Base-by-base conservation (phyloP, 2,888 invertebrate genomes). In the Lepas anatifera region DNA sequence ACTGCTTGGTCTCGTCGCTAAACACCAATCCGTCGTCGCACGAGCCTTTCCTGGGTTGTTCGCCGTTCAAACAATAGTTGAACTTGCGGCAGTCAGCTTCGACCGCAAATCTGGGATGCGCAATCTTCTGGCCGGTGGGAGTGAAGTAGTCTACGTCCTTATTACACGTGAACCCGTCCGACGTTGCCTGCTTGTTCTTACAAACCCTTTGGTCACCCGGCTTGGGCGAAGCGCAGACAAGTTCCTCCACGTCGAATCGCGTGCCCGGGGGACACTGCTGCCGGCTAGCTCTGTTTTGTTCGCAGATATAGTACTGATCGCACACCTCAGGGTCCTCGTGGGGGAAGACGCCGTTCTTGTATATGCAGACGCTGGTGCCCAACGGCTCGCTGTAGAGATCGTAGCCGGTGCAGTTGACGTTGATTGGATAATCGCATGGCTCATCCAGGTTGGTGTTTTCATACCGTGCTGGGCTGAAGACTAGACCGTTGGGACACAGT, bases 51-150 rank as follows among this genome's bases (percentile, higher is more conserved):
- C 93, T 86, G n/a, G 94, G 92, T 75, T 89, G 91, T 37, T 87
- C 84, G n/a, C 90, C 91, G 79, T 89, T 92, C 76, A 93, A 81
- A 80, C 93, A 94, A 39, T 93, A 92, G 81, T 92, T 94, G 86
- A 94, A 94, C 77, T 91, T 88, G 80, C 92, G 91, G 81, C 94
- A 95, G 80, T 95, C 93, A 41, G 85, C 87, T 13, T n/a, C 37
- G 82, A 94, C 90, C 2, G 92, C 83, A 81, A 86, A 93, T 80
- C 90, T 90, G 37, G 92, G 92, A 81, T 93, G 93, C 35, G 90
- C 87, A 7, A 90, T 86, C 16, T 84, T 78, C 78, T 87, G 88
- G 35, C 92, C 92, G 74, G 85, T 85, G 22, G 83, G 79, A 77
- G 89, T 89, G 0, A 85, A 82, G 73, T 83, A 83, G 52, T 83